These are phyloP conservation scores for Triplophysa siluroides DNA, from an alignment of 2,113 vertebrate species.

Conservation along the genomic window DNA sequence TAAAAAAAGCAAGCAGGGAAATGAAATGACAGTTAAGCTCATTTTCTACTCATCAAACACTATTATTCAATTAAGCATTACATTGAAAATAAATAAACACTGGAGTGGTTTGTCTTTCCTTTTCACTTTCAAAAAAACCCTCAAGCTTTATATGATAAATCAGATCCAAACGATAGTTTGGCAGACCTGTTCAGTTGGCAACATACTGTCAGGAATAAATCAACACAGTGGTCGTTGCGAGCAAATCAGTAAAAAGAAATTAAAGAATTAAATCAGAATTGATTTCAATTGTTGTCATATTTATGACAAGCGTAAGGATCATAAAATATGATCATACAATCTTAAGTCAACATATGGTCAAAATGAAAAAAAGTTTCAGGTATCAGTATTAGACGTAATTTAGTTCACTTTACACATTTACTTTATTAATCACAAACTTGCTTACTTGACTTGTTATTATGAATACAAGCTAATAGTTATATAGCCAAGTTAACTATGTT, in stretches of 20 bases:
- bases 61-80: neutral
- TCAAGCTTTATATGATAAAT: neutral
- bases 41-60: neutral
- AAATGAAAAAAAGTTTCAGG: neutral
- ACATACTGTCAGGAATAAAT: neutral
- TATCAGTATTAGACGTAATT: too few relatives aligned
- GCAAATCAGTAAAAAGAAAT: too few relatives aligned
- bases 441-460: neutral
- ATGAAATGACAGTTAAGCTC: neutral
- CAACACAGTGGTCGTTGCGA: neutral
- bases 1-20: neutral
- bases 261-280: too few relatives aligned
- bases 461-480: neutral
- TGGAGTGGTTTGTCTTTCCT: neutral
- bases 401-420: neutral
- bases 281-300: neutral
- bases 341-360: constrained; percentile 19
- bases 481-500: neutral
- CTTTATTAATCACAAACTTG: neutral
- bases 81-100: too few relatives aligned
- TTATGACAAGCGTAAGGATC: neutral
- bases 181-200: neutral
- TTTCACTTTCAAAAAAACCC: neutral
- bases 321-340: neutral
- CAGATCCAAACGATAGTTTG: neutral